Percentiles rank a stretch among this genome's conserved stretches.
These are phyloP conservation scores for Rhinogobio ventralis DNA, from an alignment of 2,797 vertebrate genomes.

Conservation along the genomic window DNA sequence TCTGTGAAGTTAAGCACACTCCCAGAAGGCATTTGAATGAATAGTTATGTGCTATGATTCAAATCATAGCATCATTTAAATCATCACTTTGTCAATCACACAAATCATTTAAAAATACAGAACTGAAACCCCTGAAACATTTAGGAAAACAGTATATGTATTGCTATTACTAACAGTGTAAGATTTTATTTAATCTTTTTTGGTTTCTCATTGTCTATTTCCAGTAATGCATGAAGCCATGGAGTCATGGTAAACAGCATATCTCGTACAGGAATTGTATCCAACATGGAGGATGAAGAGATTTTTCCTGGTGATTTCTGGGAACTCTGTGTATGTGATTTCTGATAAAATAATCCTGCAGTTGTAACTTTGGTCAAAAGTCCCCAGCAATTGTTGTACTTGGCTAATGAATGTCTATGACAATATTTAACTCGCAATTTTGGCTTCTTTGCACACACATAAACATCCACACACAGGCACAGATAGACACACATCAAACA, in stretches of 20 bases:
- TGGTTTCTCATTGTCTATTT: conserved; percentile 21
- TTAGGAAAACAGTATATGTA: background rate
- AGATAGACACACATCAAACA: conserved; percentile 35
- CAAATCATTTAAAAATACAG: background rate
- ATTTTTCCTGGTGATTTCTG: conserved; percentile 37
- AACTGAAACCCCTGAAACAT: background rate
- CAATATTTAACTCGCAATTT: conserved; percentile 32
- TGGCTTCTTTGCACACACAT: conserved; percentile 22
- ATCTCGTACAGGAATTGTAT: conserved; percentile 24
- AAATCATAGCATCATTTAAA: background rate
- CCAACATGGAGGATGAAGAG: conserved; percentile 46
- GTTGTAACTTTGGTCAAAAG: conserved; percentile 38
- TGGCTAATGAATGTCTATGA: conserved; percentile 36
- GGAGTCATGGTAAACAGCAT: conserved; percentile 22
- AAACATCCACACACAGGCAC: conserved; percentile 12
- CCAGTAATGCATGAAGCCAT: conserved; percentile 39
- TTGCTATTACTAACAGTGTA: conserved; percentile 10
- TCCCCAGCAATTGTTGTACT: conserved; percentile 39
- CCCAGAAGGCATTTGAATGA: background rate
- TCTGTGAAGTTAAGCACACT: background rate
- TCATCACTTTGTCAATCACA: background rate
- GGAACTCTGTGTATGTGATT: conserved; percentile 23
- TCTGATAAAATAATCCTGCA: conserved; percentile 47
- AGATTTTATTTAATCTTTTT: background rate
- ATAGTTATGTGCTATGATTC: background rate